A percentile compares a stretch with the other conserved stretches of the same genome.
These are phyloP conservation scores for Oncorhynchus kisutch DNA, from an alignment of 2,113 vertebrate species.

Conservation along the genomic window DNA sequence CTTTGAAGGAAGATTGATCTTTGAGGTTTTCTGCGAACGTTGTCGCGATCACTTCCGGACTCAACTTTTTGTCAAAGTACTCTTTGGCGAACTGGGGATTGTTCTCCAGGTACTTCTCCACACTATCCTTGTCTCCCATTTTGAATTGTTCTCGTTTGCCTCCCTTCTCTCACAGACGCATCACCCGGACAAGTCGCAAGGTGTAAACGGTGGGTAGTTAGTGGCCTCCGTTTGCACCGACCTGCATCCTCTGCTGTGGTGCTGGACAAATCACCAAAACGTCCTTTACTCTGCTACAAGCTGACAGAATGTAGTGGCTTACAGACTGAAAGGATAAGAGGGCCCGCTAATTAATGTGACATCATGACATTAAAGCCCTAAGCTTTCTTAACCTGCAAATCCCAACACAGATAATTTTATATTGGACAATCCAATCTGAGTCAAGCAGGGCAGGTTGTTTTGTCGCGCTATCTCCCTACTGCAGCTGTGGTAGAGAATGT, in stretches of 20 bases:
- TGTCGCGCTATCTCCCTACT: not conserved
- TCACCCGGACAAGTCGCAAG: conserved; percentile 53
- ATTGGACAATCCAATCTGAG: conserved; percentile 59
- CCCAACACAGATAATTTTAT: conserved; percentile 79
- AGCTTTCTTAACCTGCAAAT: conserved; percentile 87
- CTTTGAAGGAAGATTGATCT: conserved; percentile 79
- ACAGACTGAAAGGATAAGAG: conserved; percentile 84
- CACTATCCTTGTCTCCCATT: conserved; percentile 89
- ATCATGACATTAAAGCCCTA: conserved; percentile 87
- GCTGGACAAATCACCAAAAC: conserved; percentile 61
- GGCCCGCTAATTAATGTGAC: conserved; percentile 87
- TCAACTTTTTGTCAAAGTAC: conserved; percentile 87
- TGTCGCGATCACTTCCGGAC: conserved; percentile 73
- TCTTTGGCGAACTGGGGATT: conserved; percentile 94
- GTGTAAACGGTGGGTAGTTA: conserved; percentile 44
- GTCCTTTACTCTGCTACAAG: conserved; percentile 63
- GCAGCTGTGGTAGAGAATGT: not conserved
- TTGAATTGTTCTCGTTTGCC: conserved; percentile 19
- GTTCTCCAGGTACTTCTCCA: conserved; percentile 93
- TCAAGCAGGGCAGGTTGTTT: conserved; percentile 16
- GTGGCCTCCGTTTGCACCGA: conserved; percentile 44
- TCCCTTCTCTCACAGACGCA: conserved; percentile 65
- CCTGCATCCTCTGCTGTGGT: conserved; percentile 58
- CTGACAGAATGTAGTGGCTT: conserved; percentile 82
- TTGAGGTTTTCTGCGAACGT: conserved; percentile 74